Conservation (phyloP, 1,140 invertebrate species). For the Cotesia chilonis region DNA sequence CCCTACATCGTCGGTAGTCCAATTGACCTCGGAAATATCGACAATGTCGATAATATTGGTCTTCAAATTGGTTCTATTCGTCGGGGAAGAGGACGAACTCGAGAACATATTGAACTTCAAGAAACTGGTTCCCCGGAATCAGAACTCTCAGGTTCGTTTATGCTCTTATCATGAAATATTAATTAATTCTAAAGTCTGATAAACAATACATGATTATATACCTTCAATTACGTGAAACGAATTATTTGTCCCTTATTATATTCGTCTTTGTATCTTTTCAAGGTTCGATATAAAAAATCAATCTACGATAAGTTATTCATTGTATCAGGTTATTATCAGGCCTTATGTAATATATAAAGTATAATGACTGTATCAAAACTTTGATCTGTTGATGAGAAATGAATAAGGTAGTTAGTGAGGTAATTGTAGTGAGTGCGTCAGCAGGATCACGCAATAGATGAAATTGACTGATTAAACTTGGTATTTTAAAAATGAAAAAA, state of each 20-base stretch:
- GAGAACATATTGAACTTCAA: slow-evolving; percentile 61
- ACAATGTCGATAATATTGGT: slow-evolving; percentile 62
- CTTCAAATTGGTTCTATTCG: slow-evolving; percentile 47
- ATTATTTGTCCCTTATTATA: background rate
- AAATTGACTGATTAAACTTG: background rate
- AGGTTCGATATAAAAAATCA: background rate
- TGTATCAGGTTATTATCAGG: background rate
- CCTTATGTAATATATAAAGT: background rate
- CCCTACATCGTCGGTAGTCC: slow-evolving; percentile 63
- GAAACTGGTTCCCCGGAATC: slow-evolving; percentile 45
- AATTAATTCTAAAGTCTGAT: too few relatives aligned
- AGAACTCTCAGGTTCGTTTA: slow-evolving; percentile 43
- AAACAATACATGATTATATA: background rate
- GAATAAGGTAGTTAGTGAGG: background rate
- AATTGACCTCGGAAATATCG: slow-evolving; percentile 60
- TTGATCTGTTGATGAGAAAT: slow-evolving; percentile 24
- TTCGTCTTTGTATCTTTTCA: background rate
- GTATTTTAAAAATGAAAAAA: background rate
- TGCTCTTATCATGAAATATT: background rate
- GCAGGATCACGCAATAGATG: background rate
- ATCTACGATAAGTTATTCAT: slow-evolving; percentile 19
- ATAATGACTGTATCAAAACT: slow-evolving; percentile 16
- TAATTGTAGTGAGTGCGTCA: background rate
- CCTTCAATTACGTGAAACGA: background rate
- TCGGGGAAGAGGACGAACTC: slow-evolving; percentile 43